Conservation (phyloP, 2,797 vertebrate genomes). For the Serranus cabrilla region DNA sequence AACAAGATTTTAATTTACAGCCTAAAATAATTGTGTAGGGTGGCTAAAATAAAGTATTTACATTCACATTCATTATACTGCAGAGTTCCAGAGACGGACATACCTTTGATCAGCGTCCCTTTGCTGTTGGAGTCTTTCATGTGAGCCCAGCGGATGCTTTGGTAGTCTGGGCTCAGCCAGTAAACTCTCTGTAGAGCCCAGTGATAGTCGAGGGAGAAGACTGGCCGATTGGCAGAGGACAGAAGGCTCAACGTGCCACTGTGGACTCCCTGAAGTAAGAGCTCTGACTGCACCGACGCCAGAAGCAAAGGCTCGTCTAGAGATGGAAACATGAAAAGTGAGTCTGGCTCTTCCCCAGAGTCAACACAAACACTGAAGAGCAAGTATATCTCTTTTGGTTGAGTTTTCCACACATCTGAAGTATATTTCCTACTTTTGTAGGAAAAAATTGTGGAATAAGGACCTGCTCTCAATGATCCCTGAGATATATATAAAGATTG, state of each 20-base stretch:
- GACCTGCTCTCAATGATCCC: too few species aligned
- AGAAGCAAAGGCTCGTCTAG: conserved; percentile 89
- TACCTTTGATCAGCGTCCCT: conserved; percentile 92
- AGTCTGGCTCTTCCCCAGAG: background rate
- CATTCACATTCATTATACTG: background rate
- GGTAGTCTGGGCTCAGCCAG: conserved; percentile 91
- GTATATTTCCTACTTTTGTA: too few species aligned
- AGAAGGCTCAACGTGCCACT: conserved; percentile 84
- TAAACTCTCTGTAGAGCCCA: conserved; percentile 87
- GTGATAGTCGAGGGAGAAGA: conserved; percentile 93
- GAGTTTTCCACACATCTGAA: too few species aligned
- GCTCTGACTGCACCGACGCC: conserved; percentile 89
- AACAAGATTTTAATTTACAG: conserved; percentile 14
- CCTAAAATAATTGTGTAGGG: background rate
- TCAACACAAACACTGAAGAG: too few species aligned
- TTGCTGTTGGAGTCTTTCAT: conserved; percentile 75
- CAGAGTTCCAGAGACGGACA: background rate
- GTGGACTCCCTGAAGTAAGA: conserved; percentile 87
- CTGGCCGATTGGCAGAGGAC: conserved; percentile 78
- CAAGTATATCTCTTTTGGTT: too few species aligned
- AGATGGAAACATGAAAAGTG: conserved; percentile 30
- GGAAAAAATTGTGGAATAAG: too few species aligned
- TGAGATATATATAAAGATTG: too few species aligned
- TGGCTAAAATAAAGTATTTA: background rate
- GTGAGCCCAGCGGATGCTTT: conserved; percentile 92